Evolutionary conservation across 1,140 invertebrate genomes (phyloP), one percentile per base, ranked within the genome.

Genomic region (Dufourea novaeangliae): DNA sequence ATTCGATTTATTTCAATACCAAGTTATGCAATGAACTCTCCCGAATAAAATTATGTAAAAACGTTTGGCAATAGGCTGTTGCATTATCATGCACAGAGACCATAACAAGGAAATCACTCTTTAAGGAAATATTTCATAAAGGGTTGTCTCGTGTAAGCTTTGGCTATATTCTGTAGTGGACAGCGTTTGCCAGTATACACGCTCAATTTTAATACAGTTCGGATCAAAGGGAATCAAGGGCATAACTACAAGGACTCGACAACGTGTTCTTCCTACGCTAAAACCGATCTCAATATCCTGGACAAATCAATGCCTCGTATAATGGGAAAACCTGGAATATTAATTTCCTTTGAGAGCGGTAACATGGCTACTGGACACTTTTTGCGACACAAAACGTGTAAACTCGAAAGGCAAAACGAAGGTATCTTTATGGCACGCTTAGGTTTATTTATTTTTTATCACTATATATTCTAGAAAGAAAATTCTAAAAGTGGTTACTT

Each of bases 161-260:
- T 37, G 34, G 34, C 2, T 54, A 11, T 27, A 25, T 27, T 27
- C 22, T 22, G 8, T 5, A n/a, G 10, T 37, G n/a, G 2, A 1
- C 22, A 1, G 2, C n/a, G 12, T 32, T 20, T 17, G 59, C 29
- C 17, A n/a, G 3, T 69, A 1, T 25, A 20, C 8, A 67, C 37
- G 20, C 34, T 67, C 25, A 10, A 67, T 74, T 66, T 44, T 56
- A 67, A 74, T 66, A 74, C 61, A 74, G 12, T 39, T n/a, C 46
- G 62, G 61, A 50, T 74, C 61, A 63, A 74, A 74, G 71, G 14
- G 46, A 74, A 74, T 56, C 46, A 54, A 54, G 61, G 34, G 17
- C 46, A 50, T 54, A 66, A 74, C 44, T 63, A 63, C 29, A 63
- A 17, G 17, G 32, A 29, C 5, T 5, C 25, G 34, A 72, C 39